phyloP scores from a whole-genome alignment of 1,140 invertebrate genomes.

The Scaptomyza montana region DNA sequence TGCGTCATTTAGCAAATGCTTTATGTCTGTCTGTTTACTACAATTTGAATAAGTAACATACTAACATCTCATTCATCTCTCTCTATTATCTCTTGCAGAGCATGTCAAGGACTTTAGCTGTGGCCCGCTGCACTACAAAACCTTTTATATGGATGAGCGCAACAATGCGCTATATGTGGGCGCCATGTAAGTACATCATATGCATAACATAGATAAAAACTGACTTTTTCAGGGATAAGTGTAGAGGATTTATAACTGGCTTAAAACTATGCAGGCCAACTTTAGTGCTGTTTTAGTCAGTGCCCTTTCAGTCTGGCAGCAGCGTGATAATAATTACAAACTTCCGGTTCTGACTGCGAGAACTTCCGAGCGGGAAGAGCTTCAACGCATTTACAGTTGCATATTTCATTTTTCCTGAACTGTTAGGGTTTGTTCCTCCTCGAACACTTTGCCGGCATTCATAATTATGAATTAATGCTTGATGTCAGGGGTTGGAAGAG shows the following conservation, averaged over 20 bases:
- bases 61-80: not conserved
- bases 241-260: conserved; percentile 10
- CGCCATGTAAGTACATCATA: conserved; percentile 90
- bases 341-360: conserved; percentile 57
- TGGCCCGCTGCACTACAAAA: conserved; percentile 92
- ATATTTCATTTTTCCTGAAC: conserved; percentile 67
- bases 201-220: conserved; percentile 3
- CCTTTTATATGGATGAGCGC: conserved; percentile 91
- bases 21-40: no score
- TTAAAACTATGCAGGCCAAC: conserved; percentile 39
- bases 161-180: conserved; percentile 92
- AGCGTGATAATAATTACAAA: conserved; percentile 72
- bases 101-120: conserved; percentile 93
- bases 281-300: conserved; percentile 14
- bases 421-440: conserved; percentile 35
- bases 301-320: conserved; percentile 12
- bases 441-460: conserved; percentile 75
- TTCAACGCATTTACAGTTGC: conserved; percentile 63
- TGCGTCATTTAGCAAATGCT: no score
- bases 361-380: conserved; percentile 34
- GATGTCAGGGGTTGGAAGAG: conserved; percentile 28
- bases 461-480: conserved; percentile 83
- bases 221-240: conserved; percentile 18
- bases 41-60: conserved; percentile 39
- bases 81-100: conserved; percentile 86